phyloP scores from a whole-genome alignment of 2,888 invertebrate genomes.

The Dusona sp. region DNA sequence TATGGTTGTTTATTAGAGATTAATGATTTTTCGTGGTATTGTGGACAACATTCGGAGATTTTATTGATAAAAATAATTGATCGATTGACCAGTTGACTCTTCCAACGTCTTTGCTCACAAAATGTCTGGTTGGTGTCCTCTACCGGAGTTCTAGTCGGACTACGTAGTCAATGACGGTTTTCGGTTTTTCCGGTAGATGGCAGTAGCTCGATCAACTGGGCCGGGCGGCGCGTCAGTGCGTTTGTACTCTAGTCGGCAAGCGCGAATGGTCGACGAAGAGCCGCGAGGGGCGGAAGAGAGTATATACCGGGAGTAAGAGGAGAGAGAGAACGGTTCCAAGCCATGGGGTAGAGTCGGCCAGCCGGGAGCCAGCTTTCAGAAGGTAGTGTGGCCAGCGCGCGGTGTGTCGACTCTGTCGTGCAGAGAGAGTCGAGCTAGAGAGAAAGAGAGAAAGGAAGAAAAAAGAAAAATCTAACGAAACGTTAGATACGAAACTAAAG shows the following conservation, averaged over 20 bases:
- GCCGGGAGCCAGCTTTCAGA: conserved; percentile 71
- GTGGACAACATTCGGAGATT: neutral
- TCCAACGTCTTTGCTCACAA: neutral
- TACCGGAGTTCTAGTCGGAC: neutral
- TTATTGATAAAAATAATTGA: neutral
- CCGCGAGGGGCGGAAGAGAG: conserved; percentile 51
- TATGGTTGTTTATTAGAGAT: neutral
- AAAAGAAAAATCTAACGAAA: conserved; percentile 40
- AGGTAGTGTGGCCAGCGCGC: conserved; percentile 70
- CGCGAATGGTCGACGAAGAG: conserved; percentile 14
- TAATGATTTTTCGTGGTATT: neutral
- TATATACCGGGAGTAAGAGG: conserved; percentile 58
- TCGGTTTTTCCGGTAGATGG: conserved; percentile 24
- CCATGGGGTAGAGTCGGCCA: conserved; percentile 70
- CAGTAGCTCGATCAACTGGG: conserved; percentile 8
- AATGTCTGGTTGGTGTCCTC: neutral
- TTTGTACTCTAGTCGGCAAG: conserved; percentile 22
- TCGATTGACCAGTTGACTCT: neutral
- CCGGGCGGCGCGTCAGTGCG: conserved; percentile 21
- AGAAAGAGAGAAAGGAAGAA: conserved; percentile 42
- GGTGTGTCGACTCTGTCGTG: conserved; percentile 67
- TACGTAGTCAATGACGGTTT: neutral
- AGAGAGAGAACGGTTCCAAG: conserved; percentile 57
- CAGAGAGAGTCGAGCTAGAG: conserved; percentile 42
- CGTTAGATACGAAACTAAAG: conserved; percentile 52